Evolutionary conservation across 2,113 vertebrate species (phyloP).

Genomic region (Microtus pennsylvanicus): DNA sequence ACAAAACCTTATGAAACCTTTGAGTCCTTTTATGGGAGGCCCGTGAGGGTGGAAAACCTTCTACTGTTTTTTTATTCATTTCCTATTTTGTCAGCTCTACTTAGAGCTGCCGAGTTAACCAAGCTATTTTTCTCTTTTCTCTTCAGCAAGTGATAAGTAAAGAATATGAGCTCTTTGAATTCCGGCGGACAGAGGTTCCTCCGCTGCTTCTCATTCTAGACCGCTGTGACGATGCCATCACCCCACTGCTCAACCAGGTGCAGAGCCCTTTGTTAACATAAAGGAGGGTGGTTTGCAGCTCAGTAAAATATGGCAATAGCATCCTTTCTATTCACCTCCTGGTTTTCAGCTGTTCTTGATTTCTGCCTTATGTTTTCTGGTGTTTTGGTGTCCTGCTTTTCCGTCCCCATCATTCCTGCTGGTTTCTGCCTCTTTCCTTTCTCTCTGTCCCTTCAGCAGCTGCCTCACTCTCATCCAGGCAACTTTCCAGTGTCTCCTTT

Average conservation of each 20-base stretch:
- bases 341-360: slow-evolving; percentile 11
- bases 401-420: not conserved
- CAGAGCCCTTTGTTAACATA: not conserved
- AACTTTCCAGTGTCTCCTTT: not conserved
- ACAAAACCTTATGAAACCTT: slow-evolving; percentile 24
- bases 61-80: not conserved
- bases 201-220: slow-evolving; percentile 96
- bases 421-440: slow-evolving; percentile 36
- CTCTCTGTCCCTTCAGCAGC: not conserved
- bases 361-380: slow-evolving; percentile 7
- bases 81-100: not conserved
- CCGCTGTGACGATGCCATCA: slow-evolving; percentile 96
- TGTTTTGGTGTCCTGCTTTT: not conserved
- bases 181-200: slow-evolving; percentile 96
- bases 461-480: not conserved
- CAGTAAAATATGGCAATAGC: not conserved
- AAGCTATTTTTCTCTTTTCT: not conserved
- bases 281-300: not conserved
- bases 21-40: slow-evolving; percentile 40
- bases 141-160: slow-evolving; percentile 97
- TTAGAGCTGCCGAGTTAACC: not conserved
- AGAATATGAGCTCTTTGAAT: slow-evolving; percentile 98
- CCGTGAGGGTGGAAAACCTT: not conserved
- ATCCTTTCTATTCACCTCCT: not conserved
- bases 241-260: slow-evolving; percentile 92